Base-by-base conservation (phyloP, 35 echinoderm and acorn worm species). In the Hemicentrotus pulcherrimus region DNA sequence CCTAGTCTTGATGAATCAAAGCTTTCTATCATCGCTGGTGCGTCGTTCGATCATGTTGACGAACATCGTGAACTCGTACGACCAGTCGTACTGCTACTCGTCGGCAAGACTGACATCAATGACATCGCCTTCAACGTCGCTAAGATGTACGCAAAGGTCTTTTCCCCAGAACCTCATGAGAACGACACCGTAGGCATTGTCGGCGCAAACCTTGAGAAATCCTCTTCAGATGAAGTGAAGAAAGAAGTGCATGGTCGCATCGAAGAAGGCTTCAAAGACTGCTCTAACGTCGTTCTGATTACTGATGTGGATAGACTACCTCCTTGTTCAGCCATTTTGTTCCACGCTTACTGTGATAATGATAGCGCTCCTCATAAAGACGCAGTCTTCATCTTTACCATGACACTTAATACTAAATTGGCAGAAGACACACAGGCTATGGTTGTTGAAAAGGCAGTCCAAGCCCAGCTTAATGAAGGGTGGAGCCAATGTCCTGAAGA, bases 391-490 rank as follows among this genome's bases (percentile, higher is more conserved):
- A 89, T 89, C 87, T 46, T 89, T 14, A 89, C 87, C 45, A 41
- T 89, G 87, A 32, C 45, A 22, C 87, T 89, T 32, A 32, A 32
- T 24, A 22, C 31, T 9, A 28, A 31, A 31, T 31, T 92, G 41
- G 9, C 46, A 92, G n/a, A 70, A 70, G 24, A 92, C 46, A 28
- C 91, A 48, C 13, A n/a, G 13, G 19, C 41, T 31, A 10, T 28
- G 16, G 61, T 18, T 6, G 47, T 55, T 31, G 91, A 92, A 92
- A 55, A 92, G 47, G 41, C 91, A 16, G 95, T 98, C 9, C 46
- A 50, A 11, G 65, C 59, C 0, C 95, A 96, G 32, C 95, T 98
- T 16, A 46, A 46, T 10, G 41, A 95, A 46, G 52, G 46, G 2
- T 89, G 87, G 87, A 89, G 32, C 32, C 31, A 18, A 35, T 89